These are phyloP conservation scores for Drosophila equinoxialis DNA, from an alignment of 1,140 invertebrate genomes.

Conservation along the genomic window DNA sequence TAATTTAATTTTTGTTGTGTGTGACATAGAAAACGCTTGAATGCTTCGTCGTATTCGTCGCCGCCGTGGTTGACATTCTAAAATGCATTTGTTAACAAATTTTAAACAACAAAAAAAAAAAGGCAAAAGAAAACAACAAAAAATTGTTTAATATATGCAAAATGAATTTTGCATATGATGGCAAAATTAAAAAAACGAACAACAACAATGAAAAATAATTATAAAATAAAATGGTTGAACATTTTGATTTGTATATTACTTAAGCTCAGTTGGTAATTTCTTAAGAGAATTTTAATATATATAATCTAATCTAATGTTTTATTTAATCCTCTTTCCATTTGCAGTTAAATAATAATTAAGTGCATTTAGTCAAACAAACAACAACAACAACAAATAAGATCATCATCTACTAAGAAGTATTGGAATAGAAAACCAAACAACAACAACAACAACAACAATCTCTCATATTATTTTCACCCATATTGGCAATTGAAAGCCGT, in stretches of 20 bases:
- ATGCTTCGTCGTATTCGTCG: slow-evolving; percentile 44
- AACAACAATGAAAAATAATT: background rate
- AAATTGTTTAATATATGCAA: slow-evolving; percentile 16
- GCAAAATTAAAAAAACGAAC: slow-evolving; percentile 5
- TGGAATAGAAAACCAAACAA: background rate
- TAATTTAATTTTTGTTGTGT: slow-evolving; percentile 45
- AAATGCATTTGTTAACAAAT: slow-evolving; percentile 80
- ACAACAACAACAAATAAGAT: slow-evolving; percentile 15
- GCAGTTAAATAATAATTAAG: slow-evolving; percentile 63
- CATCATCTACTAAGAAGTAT: background rate
- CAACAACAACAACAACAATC: background rate
- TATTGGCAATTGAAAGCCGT: slow-evolving; percentile 59
- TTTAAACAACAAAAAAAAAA: slow-evolving; percentile 58
- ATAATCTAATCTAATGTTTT: slow-evolving; percentile 22
- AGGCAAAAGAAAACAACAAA: slow-evolving; percentile 10
- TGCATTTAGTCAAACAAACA: slow-evolving; percentile 27
- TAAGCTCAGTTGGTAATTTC: background rate
- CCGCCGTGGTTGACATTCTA: slow-evolving; percentile 76
- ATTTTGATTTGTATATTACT: background rate
- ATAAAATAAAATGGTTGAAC: background rate
- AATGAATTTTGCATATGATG: background rate
- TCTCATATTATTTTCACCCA: slow-evolving; percentile 16
- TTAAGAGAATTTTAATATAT: too few species aligned
- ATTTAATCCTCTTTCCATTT: slow-evolving; percentile 26
- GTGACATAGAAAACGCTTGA: slow-evolving; percentile 66